Conservation (phyloP, 2,797 vertebrate genomes). For the Sebastes vulpes region DNA sequence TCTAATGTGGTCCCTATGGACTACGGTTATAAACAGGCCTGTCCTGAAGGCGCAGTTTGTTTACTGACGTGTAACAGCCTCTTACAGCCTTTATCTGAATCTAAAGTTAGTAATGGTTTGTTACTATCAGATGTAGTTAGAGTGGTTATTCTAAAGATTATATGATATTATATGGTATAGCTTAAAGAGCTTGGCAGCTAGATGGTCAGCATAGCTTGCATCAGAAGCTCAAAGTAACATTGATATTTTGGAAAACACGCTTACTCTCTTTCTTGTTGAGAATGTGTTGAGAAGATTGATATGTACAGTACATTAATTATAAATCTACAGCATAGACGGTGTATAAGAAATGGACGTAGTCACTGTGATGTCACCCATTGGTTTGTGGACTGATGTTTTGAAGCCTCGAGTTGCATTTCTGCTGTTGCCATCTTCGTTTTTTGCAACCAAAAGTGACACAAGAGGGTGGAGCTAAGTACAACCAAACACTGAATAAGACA, state of each 20-base stretch:
- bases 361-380: too few species aligned
- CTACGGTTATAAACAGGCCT: constrained; percentile 27
- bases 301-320: background rate
- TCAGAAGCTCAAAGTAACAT: background rate
- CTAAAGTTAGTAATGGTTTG: background rate
- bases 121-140: background rate
- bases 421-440: too few species aligned
- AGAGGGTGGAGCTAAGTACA: too few species aligned
- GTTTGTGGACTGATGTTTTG: too few species aligned
- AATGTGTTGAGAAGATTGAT: background rate
- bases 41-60: constrained; percentile 33
- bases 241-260: background rate
- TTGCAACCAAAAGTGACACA: too few species aligned
- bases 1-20: constrained; percentile 33
- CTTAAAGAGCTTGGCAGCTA: background rate
- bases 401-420: too few species aligned
- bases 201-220: background rate
- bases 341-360: too few species aligned
- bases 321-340: background rate
- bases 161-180: background rate
- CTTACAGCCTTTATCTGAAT: background rate
- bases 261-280: background rate
- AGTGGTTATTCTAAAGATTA: background rate
- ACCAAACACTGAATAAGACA: too few species aligned
- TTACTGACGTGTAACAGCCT: background rate